Percentiles rank a stretch among this genome's conserved stretches.
Conservation (phyloP, 2,888 invertebrate species). For the Malthinus flaveolus region DNA sequence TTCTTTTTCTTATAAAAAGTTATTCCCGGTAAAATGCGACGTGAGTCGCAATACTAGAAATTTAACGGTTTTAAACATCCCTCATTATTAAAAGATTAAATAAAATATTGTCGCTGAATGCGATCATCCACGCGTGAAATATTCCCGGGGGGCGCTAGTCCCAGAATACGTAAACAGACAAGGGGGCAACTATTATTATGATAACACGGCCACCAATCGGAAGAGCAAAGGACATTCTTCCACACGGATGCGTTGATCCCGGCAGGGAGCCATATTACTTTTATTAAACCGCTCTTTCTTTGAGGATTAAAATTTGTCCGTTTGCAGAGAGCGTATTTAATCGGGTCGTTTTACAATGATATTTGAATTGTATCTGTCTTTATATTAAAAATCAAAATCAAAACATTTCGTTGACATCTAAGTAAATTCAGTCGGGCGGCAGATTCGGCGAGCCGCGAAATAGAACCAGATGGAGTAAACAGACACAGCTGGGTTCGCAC, state of each 20-base stretch:
- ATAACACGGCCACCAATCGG: constrained; percentile 50
- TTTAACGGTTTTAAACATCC: constrained; percentile 33
- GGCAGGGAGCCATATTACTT: constrained; percentile 38
- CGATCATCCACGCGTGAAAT: constrained; percentile 44
- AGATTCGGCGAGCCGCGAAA: constrained; percentile 50
- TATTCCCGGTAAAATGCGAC: constrained; percentile 8
- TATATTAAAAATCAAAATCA: constrained; percentile 46
- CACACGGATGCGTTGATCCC: constrained; percentile 47
- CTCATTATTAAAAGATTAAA: constrained; percentile 47
- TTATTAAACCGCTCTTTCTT: constrained; percentile 39
- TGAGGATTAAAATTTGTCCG: constrained; percentile 42
- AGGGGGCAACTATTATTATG: constrained; percentile 47
- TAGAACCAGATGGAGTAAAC: constrained; percentile 54
- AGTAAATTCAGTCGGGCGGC: constrained; percentile 38
- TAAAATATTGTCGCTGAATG: constrained; percentile 43
- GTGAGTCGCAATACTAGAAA: constrained; percentile 31
- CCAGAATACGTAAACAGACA: constrained; percentile 41
- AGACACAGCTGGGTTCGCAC: constrained; percentile 47
- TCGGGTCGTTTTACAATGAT: constrained; percentile 37
- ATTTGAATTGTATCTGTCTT: constrained; percentile 36
- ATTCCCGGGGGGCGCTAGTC: constrained; percentile 42
- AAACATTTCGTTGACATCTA: constrained; percentile 39
- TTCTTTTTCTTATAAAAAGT: constrained; percentile 10
- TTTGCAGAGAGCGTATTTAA: constrained; percentile 40
- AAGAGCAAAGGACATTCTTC: constrained; percentile 47